A percentile compares a stretch with the other conserved stretches of the same genome.
Conservation (phyloP, 2,113 vertebrate genomes). For the Mohoua ochrocephala region DNA sequence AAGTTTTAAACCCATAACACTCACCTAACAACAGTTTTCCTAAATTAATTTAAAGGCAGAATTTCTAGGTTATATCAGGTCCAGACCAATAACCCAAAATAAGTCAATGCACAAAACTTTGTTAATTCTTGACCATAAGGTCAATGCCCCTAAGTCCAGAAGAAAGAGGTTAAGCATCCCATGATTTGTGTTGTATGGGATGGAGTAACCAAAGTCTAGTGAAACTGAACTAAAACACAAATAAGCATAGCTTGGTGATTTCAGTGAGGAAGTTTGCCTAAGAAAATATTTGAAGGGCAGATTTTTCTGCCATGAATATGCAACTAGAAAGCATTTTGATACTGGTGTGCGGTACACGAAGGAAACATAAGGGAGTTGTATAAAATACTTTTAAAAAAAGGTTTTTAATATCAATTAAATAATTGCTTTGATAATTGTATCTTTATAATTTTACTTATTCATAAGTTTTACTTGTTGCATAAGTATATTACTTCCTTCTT, state of each 20-base stretch:
- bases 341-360: background rate
- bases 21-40: background rate
- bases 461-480: background rate
- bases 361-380: background rate
- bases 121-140: background rate
- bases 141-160: background rate
- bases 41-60: background rate
- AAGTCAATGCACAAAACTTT: background rate
- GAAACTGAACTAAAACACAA: background rate
- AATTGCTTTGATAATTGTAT: background rate
- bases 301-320: background rate
- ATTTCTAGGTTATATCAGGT: background rate
- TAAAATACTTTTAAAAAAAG: background rate
- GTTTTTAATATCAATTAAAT: background rate
- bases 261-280: background rate
- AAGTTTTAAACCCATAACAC: too few relatives aligned
- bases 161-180: background rate
- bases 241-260: background rate
- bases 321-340: background rate
- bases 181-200: background rate
- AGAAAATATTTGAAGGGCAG: background rate
- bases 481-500: background rate
- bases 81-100: background rate
- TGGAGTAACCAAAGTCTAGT: background rate
- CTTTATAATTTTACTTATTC: background rate